phyloP scores from a whole-genome alignment of 2,888 invertebrate species.

The Halocaridina rubra region DNA sequence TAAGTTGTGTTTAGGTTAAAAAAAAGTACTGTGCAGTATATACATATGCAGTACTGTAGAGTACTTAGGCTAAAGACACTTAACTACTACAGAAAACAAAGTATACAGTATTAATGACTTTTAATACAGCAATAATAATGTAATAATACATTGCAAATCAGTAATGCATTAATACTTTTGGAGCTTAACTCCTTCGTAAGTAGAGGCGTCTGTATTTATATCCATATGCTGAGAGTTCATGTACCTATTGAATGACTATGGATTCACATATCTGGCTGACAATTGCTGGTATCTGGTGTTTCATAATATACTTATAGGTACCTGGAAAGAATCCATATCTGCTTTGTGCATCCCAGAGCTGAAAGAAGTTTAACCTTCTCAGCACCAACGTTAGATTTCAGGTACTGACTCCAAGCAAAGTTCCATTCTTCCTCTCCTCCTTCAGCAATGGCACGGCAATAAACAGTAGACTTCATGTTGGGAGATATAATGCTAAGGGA shows the following conservation, averaged over 20 bases:
- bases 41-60: no score
- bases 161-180: background rate
- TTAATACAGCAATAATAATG: background rate
- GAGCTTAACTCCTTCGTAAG: no score
- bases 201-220: no score
- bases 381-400: conserved; percentile 76
- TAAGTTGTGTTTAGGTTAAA: no score
- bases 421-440: conserved; percentile 80
- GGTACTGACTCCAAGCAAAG: conserved; percentile 78
- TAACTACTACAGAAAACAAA: no score
- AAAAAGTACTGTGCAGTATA: no score
- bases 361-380: conserved; percentile 76
- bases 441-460: conserved; percentile 78
- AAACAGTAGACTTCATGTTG: conserved; percentile 78
- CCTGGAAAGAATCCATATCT: conserved; percentile 72
- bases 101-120: no score
- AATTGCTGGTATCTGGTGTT: background rate
- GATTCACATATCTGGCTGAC: no score
- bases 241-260: no score
- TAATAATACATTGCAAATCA: background rate
- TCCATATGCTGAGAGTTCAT: no score
- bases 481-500: conserved; percentile 72
- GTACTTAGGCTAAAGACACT: no score
- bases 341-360: conserved; percentile 79
- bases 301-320: no score